Evolutionary conservation across 2,113 vertebrate species (phyloP), one percentile per base, ranked within the genome.

Genomic region (Myiopsitta monachus): DNA sequence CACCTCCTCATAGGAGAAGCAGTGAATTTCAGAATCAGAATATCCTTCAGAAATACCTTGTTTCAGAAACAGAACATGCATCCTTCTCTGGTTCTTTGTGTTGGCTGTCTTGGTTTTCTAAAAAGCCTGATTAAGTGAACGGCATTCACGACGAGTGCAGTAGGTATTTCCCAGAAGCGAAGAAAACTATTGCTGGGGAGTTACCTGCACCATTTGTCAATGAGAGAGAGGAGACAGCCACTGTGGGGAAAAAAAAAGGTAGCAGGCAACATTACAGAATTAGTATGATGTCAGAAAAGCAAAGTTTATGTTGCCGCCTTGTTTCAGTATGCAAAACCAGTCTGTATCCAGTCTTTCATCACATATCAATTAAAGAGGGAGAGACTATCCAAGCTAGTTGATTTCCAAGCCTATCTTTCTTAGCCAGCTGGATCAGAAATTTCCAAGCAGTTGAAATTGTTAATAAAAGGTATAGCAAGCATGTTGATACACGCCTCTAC

Each of bases 291-390:
- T 74, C 64, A 86, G 73, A 64, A 91, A 77, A 83, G 30, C 36
- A n/a, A 44, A 57, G 46, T 75, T 90, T 59, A 28, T 70, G 72
- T 49, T 85, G 44, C 67, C 38, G 44, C 57, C 39, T 86, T 66
- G 76, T 66, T 47, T 87, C 68, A 87, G 4, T 69, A 21, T 46
- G 46, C 68, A 79, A 68, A 92, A 76, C 38, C 62, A 82, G 88
- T 51, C 87, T 51, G 30, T 57, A 77, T 73, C 30, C 38, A n/a
- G 30, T 89, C 94, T 94, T 90, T 96, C 92, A 84, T 92, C 91
- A 84, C 61, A 2, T 74, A 67, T n/a, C 91, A 94, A 54, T 96
- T 94, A 87, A 95, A 89, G 87, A 92, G 43, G 57, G 83, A 87
- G 61, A 82, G 52, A 62, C 83, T 73, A 19, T 43, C 69, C 18